phyloP scores from a whole-genome alignment of 2,797 vertebrate species.

The Catostomus latipinnis region DNA sequence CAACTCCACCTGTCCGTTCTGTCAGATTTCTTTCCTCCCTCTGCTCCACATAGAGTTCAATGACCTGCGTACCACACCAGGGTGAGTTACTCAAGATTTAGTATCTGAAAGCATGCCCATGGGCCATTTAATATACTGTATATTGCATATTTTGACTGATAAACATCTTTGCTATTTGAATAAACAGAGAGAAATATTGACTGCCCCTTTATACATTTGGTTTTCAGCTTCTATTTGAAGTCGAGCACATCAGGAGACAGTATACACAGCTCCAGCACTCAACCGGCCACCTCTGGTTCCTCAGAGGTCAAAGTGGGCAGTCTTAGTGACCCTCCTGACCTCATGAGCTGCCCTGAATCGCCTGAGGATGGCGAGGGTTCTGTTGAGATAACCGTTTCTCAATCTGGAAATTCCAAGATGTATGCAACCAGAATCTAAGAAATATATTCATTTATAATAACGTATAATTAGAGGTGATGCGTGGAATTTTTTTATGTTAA shows the following conservation, averaged over 20 bases:
- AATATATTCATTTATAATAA: neutral
- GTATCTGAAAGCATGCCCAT: no score
- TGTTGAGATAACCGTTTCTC: slow-evolving; percentile 71
- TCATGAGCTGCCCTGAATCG: slow-evolving; percentile 79
- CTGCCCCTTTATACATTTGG: neutral
- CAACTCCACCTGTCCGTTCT: slow-evolving; percentile 95
- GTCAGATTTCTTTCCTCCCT: slow-evolving; percentile 89
- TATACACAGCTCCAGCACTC: slow-evolving; percentile 85
- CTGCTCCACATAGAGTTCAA: slow-evolving; percentile 94
- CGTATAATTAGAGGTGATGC: neutral
- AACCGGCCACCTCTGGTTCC: slow-evolving; percentile 74
- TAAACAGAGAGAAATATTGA: no score
- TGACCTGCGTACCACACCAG: slow-evolving; percentile 86
- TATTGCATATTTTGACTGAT: no score
- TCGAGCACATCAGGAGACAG: slow-evolving; percentile 94
- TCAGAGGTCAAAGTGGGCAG: slow-evolving; percentile 77
- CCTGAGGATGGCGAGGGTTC: slow-evolving; percentile 68
- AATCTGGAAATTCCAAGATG: slow-evolving; percentile 76
- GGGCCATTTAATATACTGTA: no score
- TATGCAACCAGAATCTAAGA: slow-evolving; percentile 60
- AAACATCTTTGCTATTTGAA: no score
- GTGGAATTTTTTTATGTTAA: no score
- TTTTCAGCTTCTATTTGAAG: slow-evolving; percentile 89
- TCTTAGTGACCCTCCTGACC: slow-evolving; percentile 72
- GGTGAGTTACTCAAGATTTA: slow-evolving; percentile 72